Percentiles rank a stretch among this genome's conserved stretches.
Evolutionary conservation across 2,113 vertebrate species (phyloP).

Genomic region (Ibidorhyncha struthersii): DNA sequence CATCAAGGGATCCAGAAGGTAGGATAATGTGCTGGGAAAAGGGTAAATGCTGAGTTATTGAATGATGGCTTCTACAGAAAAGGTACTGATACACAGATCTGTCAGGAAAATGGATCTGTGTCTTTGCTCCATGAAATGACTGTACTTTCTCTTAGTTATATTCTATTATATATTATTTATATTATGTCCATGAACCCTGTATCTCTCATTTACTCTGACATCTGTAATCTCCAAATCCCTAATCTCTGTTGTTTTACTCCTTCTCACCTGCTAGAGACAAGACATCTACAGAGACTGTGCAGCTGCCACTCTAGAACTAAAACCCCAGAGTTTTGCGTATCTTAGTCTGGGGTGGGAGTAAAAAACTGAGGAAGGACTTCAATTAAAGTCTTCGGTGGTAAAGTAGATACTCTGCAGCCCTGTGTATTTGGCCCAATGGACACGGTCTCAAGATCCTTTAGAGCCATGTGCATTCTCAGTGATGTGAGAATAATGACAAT

Average conservation of each 20-base stretch:
- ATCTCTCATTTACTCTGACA: not conserved
- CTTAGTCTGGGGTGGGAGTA: not conserved
- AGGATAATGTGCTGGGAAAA: not conserved
- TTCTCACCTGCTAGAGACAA: not conserved
- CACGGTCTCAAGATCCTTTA: not conserved
- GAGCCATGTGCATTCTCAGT: not conserved
- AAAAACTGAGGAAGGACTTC: not conserved
- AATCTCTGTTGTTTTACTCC: not conserved
- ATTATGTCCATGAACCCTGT: not conserved
- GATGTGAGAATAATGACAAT: not conserved
- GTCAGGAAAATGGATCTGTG: not conserved
- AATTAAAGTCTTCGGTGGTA: not conserved
- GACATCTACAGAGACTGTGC: not conserved
- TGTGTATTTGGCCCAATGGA: not conserved
- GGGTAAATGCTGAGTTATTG: not conserved
- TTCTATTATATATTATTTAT: not conserved
- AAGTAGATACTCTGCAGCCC: not conserved
- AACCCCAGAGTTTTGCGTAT: not conserved
- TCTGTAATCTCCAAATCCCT: not conserved
- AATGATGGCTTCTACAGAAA: not conserved
- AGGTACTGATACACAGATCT: not conserved
- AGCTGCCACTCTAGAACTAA: not conserved
- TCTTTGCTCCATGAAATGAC: not conserved
- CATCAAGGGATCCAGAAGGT: not conserved
- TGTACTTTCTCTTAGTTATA: not conserved